Base-by-base conservation (phyloP, 53 echinoderm and acorn worm species). In the Patiria pectinifera region DNA sequence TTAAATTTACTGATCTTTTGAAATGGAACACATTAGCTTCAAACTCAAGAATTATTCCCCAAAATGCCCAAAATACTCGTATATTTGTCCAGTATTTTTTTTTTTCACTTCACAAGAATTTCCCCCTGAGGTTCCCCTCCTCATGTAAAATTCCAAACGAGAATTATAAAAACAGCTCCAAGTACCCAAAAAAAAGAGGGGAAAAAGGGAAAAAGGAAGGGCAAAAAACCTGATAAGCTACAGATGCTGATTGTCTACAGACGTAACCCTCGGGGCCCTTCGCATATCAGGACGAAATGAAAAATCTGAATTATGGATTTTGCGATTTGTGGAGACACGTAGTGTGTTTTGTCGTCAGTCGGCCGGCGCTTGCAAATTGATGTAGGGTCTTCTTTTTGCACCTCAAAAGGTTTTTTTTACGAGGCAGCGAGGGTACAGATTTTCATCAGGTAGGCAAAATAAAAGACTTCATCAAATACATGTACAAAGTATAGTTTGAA, bases 281-380 rank as follows among this genome's bases (percentile, higher is more conserved):
- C 72, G 3, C 74, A 74, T n/a, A n/a, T 74, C 22, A 24, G 19
- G 74, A 74, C 66, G 24, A 74, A 23, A 74, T 74, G 74, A 74
- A 74, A 23, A 74, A 74, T n/a, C 74, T 74, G 74, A 74, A 74
- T 74, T 74, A 74, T 74, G 74, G 74, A 23, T 74, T 74, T 74
- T 22, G 24, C 22, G 74, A 74, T 74, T 74, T 23, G 74, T 74
- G 10, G 19, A 24, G 74, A 24, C 24, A 0, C 19, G 24, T 2
- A 23, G 74, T 74, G 72, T 24, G 74, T 18, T 66, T 66, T 66
- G 24, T 21, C 10, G 16, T 69, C 7, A 0, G 35, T 35, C 1
- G 35, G 15, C 15, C 15, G 16, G 69, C 3, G 69, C 15, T 69
- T 3, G 69, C 8, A 24, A 74, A 23, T 23, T 5, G 24, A 74